These are phyloP conservation scores for Conops quadrifasciatus DNA, from an alignment of 2,888 invertebrate species.

Conservation along the genomic window DNA sequence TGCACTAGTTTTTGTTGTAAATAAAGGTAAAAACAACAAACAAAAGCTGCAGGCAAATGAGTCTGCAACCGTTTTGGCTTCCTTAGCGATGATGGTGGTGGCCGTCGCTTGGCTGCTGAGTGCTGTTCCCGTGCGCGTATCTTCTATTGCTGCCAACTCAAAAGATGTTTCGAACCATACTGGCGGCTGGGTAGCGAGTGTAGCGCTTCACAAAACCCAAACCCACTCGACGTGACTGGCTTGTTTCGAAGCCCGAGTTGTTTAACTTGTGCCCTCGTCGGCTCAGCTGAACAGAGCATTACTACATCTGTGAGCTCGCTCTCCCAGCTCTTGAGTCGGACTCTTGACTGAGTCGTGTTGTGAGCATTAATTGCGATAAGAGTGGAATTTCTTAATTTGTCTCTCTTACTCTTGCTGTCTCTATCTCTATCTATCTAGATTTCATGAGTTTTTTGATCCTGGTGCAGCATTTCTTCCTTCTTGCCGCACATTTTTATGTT, in stretches of 20 bases:
- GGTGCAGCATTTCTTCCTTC: conserved; percentile 1
- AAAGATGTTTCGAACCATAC: conserved; percentile 60
- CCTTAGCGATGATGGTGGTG: conserved; percentile 36
- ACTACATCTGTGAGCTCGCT: background rate
- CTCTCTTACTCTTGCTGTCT: conserved; percentile 14
- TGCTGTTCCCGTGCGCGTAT: conserved; percentile 39
- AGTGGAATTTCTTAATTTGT: background rate
- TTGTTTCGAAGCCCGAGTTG: conserved; percentile 29
- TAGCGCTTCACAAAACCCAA: conserved; percentile 35
- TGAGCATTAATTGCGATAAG: conserved; percentile 15
- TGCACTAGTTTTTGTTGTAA: background rate
- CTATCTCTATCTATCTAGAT: conserved; percentile 17
- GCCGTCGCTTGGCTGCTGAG: conserved; percentile 1
- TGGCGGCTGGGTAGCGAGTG: conserved; percentile 40
- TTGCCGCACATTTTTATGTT: background rate
- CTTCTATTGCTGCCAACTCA: conserved; percentile 53
- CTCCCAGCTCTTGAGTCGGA: conserved; percentile 4
- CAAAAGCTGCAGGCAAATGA: conserved; percentile 34
- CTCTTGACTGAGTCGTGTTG: conserved; percentile 17
- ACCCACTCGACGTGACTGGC: conserved; percentile 22
- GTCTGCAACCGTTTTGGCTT: conserved; percentile 8
- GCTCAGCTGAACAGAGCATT: conserved; percentile 1
- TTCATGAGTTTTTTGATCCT: conserved; percentile 30
- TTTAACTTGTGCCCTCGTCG: conserved; percentile 41
- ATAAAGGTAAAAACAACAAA: conserved; percentile 35